Percentiles rank a stretch among this genome's conserved stretches.
Evolutionary conservation across 2,113 vertebrate genomes (phyloP).

Genomic region (Oophaga pumilio): DNA sequence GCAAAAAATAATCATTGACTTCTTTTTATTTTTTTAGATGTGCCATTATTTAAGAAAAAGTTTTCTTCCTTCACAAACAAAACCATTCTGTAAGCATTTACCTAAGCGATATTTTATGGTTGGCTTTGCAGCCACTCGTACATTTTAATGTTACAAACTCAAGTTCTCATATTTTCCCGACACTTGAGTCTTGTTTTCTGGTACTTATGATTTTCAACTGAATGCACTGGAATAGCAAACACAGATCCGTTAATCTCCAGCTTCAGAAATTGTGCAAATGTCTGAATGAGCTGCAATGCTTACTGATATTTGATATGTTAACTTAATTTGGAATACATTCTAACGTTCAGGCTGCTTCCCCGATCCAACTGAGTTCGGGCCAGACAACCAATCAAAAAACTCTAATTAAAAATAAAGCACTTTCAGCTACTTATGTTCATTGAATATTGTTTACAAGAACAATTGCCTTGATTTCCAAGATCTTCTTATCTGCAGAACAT

Average conservation of each 20-base stretch:
- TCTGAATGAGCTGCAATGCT: slow-evolving; percentile 45
- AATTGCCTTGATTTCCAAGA: slow-evolving; percentile 54
- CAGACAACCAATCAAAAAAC: slow-evolving; percentile 53
- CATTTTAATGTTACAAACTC: slow-evolving; percentile 26
- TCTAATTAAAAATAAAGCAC: slow-evolving; percentile 56
- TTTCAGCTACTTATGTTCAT: slow-evolving; percentile 52
- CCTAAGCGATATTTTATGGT: slow-evolving; percentile 24
- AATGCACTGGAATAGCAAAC: neutral
- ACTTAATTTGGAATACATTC: slow-evolving; percentile 53
- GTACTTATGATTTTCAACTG: slow-evolving; percentile 40
- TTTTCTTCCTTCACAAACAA: neutral
- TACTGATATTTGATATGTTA: slow-evolving; percentile 55
- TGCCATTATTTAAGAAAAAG: neutral
- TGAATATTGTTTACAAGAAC: slow-evolving; percentile 57
- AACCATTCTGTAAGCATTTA: slow-evolving; percentile 8
- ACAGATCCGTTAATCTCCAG: slow-evolving; percentile 30
- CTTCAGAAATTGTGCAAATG: slow-evolving; percentile 54
- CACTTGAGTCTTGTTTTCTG: slow-evolving; percentile 42
- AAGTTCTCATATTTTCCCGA: slow-evolving; percentile 43
- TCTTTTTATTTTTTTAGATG: neutral
- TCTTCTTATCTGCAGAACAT: slow-evolving; percentile 12
- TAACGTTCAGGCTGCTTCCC: slow-evolving; percentile 44
- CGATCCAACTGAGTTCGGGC: slow-evolving; percentile 53
- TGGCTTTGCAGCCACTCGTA: slow-evolving; percentile 32
- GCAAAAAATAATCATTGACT: neutral